Base-by-base conservation (phyloP, 2,113 vertebrate genomes). In the Dipodomys stephensi region DNA sequence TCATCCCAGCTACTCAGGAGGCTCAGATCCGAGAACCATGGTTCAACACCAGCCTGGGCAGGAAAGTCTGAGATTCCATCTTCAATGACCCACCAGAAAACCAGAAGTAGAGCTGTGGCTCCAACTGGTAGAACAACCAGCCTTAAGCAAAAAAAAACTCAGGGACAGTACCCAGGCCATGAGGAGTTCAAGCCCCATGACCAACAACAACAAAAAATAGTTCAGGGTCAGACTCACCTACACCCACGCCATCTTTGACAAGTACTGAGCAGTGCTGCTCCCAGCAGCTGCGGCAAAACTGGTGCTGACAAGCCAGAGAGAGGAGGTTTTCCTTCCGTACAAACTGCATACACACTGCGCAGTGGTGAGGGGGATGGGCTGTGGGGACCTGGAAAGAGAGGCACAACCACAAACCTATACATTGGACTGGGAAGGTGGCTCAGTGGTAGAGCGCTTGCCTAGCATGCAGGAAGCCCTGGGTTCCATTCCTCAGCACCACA, bases 251-350 rank as follows among this genome's bases (percentile, higher is more conserved):
- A 16, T 99, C 99, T 98, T 99, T 99, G 97, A 99, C 99, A 18
- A 99, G 99, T 71, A 99, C 99, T 68, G 99, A 99, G 97, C 99
- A 99, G 95, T 99, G 99, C 98, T 99, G 99, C 98, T 99, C 99
- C 99, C 99, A 99, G 98, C 99, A 99, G 98, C 98, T 99, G 97
- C 99, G 99, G 97, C 99, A 99, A 97, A 99, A 99, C 97, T 99
- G 99, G 98, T 99, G 99, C 98, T 99, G 99, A 97, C 99, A 99
- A 92, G 99, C 98, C 97, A 99, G 98, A 60, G 99, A 99, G 91
- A 99, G 98, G 88, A 99, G 97, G 81, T 99, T 98, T 94, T 99
- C 99, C 98, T 99, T 99, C 92, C 99, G 98, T 87, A 99, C 99
- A 88, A 99, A 98, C 98, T 99, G 99, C 98, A 99, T 99, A 98